Evolutionary conservation across 2,797 vertebrate species (phyloP).

Genomic region (Bradypodion pumilum): DNA sequence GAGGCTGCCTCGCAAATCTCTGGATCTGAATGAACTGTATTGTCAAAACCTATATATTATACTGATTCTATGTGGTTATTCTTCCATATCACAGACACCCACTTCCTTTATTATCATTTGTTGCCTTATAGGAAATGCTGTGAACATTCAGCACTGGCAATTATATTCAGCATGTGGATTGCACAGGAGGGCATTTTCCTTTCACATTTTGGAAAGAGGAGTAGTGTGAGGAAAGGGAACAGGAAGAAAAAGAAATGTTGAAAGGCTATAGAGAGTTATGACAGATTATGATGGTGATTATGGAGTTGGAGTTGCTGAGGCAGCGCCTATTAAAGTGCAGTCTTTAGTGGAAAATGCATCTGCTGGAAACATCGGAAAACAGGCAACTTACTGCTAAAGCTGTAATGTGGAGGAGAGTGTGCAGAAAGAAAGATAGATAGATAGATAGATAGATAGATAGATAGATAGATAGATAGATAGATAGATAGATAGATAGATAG

Average conservation of each 20-base stretch:
- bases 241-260: background rate
- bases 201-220: background rate
- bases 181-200: background rate
- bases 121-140: background rate
- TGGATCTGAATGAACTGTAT: background rate
- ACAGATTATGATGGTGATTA: background rate
- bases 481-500: background rate
- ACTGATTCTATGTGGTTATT: background rate
- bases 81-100: no score
- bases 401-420: no score
- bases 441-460: no score
- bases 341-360: background rate
- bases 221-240: background rate
- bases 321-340: background rate
- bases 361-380: constrained; percentile 1
- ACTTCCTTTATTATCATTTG: background rate
- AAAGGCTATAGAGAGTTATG: background rate
- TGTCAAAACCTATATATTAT: background rate
- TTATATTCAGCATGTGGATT: background rate
- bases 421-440: background rate
- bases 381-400: no score
- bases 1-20: background rate
- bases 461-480: no score
- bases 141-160: background rate
- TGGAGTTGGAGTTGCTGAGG: background rate